Evolutionary conservation across 2,888 invertebrate genomes (phyloP).

Genomic region (Leptodirus hochenwartii): DNA sequence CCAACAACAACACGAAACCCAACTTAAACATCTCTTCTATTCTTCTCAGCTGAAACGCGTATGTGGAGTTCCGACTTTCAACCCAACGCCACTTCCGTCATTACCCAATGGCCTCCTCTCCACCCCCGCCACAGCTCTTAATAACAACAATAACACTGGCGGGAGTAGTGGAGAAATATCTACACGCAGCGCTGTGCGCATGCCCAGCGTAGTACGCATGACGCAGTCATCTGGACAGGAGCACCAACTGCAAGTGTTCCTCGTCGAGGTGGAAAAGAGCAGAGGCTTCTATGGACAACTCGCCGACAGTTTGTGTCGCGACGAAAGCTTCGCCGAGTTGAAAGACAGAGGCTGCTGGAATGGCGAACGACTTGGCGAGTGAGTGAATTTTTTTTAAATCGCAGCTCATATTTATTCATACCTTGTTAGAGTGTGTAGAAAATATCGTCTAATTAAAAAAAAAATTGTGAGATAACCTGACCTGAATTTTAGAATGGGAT

Average conservation of each 20-base stretch:
- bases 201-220: too few species aligned
- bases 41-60: constrained; percentile 11
- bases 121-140: constrained; percentile 5
- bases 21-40: not conserved
- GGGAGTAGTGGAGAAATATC: too few species aligned
- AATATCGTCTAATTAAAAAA: too few species aligned
- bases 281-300: constrained; percentile 71
- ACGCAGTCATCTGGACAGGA: too few species aligned
- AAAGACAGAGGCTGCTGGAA: constrained; percentile 65
- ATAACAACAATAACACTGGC: constrained; percentile 1
- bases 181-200: too few species aligned
- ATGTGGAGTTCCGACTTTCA: constrained; percentile 9
- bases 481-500: too few species aligned
- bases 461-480: too few species aligned
- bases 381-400: too few species aligned
- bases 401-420: too few species aligned
- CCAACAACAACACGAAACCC: too few species aligned
- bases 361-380: constrained; percentile 59
- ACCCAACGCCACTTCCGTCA: constrained; percentile 9
- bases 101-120: too few species aligned
- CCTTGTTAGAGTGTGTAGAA: too few species aligned
- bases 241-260: constrained; percentile 44
- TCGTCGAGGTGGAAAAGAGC: constrained; percentile 46
- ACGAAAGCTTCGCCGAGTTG: constrained; percentile 45
- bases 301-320: constrained; percentile 62